A percentile compares a stretch with the other conserved stretches of the same genome.
These are phyloP conservation scores for Unio delphinus DNA, from an alignment of 2,888 invertebrate species.

Conservation along the genomic window DNA sequence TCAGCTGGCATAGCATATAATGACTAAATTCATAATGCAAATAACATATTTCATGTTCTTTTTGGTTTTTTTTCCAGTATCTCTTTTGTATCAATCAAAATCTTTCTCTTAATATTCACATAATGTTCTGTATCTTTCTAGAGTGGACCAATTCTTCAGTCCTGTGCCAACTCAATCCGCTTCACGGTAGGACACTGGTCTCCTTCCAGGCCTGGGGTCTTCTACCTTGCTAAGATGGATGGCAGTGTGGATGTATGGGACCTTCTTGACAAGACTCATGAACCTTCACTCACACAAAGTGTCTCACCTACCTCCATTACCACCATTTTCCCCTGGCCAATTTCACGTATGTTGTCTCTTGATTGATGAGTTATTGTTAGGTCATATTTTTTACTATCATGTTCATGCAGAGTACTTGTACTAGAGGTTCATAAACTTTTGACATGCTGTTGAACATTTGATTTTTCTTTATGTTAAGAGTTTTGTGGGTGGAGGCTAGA, in stretches of 20 bases:
- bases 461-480: too few relatives aligned
- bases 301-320: constrained; percentile 74
- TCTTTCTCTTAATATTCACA: too few relatives aligned
- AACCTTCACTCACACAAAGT: constrained; percentile 79
- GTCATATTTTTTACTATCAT: not conserved
- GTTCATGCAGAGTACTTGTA: not conserved
- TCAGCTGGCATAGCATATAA: too few relatives aligned
- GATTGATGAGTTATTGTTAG: not conserved
- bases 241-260: constrained; percentile 89
- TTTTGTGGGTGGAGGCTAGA: too few relatives aligned
- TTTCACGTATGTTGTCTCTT: constrained; percentile 58
- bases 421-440: too few relatives aligned
- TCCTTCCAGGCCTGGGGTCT: constrained; percentile 80
- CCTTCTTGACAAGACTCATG: constrained; percentile 80
- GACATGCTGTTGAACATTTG: too few relatives aligned
- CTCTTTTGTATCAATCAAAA: too few relatives aligned
- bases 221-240: constrained; percentile 82
- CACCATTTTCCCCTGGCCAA: constrained; percentile 62
- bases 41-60: too few relatives aligned
- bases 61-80: too few relatives aligned
- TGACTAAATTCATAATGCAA: too few relatives aligned
- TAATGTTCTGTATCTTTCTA: constrained; percentile 23
- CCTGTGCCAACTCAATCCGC: constrained; percentile 54
- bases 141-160: constrained; percentile 67
- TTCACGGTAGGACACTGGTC: constrained; percentile 79